phyloP scores from a whole-genome alignment of 2,888 invertebrate genomes.

The Ceramica pisi region DNA sequence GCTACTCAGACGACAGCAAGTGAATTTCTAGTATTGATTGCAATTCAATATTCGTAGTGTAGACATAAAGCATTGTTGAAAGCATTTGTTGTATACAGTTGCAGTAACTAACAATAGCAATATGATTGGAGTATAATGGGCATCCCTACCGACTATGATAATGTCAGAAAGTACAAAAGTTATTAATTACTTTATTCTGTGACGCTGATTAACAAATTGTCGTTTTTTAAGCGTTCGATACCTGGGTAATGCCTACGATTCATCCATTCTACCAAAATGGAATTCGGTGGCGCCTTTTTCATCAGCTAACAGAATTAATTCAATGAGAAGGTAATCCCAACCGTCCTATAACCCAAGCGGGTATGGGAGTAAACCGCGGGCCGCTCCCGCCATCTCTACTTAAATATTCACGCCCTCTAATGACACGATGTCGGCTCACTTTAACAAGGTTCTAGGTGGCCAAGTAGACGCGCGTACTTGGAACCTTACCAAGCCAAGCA shows the following conservation, averaged over 20 bases:
- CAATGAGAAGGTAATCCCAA: slow-evolving; percentile 85
- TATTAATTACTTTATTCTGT: neutral
- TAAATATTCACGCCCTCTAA: slow-evolving; percentile 89
- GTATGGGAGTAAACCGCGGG: slow-evolving; percentile 79
- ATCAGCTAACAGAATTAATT: slow-evolving; percentile 84
- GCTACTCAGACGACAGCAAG: slow-evolving; percentile 14
- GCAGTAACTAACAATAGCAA: neutral
- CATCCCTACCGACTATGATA: neutral
- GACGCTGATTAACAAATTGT: slow-evolving; percentile 23
- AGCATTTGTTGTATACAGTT: neutral
- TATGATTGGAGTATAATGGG: neutral
- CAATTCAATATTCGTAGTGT: slow-evolving; percentile 12
- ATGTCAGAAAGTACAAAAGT: neutral
- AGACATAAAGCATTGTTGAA: neutral
- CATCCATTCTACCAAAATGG: slow-evolving; percentile 70
- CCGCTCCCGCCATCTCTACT: slow-evolving; percentile 82
- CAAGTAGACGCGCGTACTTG: slow-evolving; percentile 65
- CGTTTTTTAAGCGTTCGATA: slow-evolving; percentile 32
- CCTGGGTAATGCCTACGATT: slow-evolving; percentile 58
- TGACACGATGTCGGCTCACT: slow-evolving; percentile 84
- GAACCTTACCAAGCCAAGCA: slow-evolving; percentile 64
- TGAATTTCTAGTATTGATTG: slow-evolving; percentile 23
- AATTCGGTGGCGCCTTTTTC: slow-evolving; percentile 77
- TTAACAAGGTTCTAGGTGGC: slow-evolving; percentile 80
- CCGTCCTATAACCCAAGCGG: slow-evolving; percentile 81